These are phyloP conservation scores for Scaptomyza parva DNA, from an alignment of 2,888 invertebrate species.

Conservation along the genomic window DNA sequence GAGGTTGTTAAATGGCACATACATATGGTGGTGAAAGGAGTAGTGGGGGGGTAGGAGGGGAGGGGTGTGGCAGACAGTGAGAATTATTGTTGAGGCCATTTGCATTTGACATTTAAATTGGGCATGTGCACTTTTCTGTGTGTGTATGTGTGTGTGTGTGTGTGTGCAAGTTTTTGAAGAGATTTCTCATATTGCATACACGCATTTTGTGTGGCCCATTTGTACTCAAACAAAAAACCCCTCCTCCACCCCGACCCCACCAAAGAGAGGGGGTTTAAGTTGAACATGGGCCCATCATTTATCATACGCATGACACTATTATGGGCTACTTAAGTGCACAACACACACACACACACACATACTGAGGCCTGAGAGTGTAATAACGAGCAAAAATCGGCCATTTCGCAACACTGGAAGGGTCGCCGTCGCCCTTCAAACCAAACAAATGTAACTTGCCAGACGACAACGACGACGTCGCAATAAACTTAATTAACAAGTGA, in stretches of 20 bases:
- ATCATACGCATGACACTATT: conserved; percentile 68
- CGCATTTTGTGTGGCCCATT: conserved; percentile 61
- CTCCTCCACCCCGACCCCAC: too few relatives aligned
- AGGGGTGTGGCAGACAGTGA: conserved; percentile 12
- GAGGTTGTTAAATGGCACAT: not conserved
- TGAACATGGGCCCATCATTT: conserved; percentile 62
- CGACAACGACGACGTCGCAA: conserved; percentile 49
- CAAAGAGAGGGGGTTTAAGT: conserved; percentile 33
- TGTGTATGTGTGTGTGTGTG: too few relatives aligned
- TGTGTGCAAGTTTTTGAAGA: conserved; percentile 59
- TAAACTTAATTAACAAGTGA: conserved; percentile 69
- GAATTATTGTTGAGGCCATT: conserved; percentile 57
- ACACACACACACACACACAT: too few relatives aligned
- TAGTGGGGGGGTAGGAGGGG: not conserved
- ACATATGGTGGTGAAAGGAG: too few relatives aligned
- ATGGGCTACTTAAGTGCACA: conserved; percentile 68
- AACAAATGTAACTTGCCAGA: conserved; percentile 32
- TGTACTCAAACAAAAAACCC: not conserved
- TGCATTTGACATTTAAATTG: conserved; percentile 68
- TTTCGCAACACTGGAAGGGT: conserved; percentile 1
- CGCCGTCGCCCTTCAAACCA: not conserved
- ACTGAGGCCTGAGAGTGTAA: conserved; percentile 53
- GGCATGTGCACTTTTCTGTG: conserved; percentile 60
- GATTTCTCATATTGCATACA: conserved; percentile 61
- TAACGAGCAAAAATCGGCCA: conserved; percentile 47